phyloP scores from a whole-genome alignment of 2,797 vertebrate genomes.

The Xyrichtys novacula region DNA sequence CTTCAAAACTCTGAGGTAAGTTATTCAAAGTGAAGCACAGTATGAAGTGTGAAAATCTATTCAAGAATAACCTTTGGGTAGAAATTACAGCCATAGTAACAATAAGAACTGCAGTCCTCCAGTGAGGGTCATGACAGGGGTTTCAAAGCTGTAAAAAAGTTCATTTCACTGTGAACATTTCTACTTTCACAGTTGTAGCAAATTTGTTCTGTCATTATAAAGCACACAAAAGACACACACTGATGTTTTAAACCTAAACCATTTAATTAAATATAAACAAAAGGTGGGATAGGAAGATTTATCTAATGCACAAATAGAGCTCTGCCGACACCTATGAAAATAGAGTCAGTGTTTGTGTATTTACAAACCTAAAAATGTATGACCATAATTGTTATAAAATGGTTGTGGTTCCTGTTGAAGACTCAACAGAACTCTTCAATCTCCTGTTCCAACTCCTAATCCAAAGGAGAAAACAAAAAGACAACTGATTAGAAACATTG shows the following conservation, averaged over 20 bases:
- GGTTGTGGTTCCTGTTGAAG: constrained; percentile 15
- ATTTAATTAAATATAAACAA: constrained; percentile 74
- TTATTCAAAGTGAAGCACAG: not conserved
- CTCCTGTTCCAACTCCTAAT: constrained; percentile 84
- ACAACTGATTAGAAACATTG: constrained; percentile 33
- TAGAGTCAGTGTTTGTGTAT: constrained; percentile 61
- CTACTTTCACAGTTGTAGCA: not conserved
- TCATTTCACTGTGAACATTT: not conserved
- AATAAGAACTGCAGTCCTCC: not conserved
- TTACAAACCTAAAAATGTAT: constrained; percentile 42
- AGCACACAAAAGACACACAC: constrained; percentile 7
- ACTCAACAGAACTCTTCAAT: constrained; percentile 81
- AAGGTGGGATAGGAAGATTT: constrained; percentile 56
- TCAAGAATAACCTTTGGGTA: not conserved
- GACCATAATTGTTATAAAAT: constrained; percentile 9
- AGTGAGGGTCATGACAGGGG: not conserved
- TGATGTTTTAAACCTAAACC: constrained; percentile 14
- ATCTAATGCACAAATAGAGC: constrained; percentile 50
- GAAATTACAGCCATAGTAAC: not conserved
- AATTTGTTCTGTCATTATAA: not conserved
- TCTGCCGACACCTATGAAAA: constrained; percentile 67
- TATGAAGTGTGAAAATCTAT: not conserved
- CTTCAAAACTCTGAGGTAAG: not conserved
- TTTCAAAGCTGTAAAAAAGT: constrained; percentile 4
- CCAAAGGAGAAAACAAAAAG: constrained; percentile 36